Base-by-base conservation (phyloP, 2,888 invertebrate genomes). In the Heteromurus nitidus region DNA sequence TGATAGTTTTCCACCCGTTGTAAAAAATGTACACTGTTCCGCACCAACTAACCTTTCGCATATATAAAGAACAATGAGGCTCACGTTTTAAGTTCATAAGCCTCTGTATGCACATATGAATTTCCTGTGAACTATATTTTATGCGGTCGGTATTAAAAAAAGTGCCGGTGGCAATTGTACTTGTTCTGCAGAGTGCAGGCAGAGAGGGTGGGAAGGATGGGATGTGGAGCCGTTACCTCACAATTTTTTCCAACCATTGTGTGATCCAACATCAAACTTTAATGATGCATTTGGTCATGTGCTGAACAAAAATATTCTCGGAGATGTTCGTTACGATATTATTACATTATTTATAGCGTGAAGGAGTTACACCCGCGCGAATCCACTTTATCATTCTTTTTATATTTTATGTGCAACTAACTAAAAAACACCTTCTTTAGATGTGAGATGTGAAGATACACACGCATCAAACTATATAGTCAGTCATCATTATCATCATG, bases 1-100 rank as follows among this genome's bases (percentile, higher is more conserved):
- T 75, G 75, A 75, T 75, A 75, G 75, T 31, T 65, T 75, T 65
- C 55, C n/a, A 55, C 55, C 67, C 53, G 26, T 24, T 13, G 44
- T 16, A 42, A 62, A 62, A 31, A 62, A 58, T 22, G 22, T 3
- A 11, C 13, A 55, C 22, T 20, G 50, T 50, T 9, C 20, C 20
- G 50, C 20, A 20, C 24, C 55, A 55, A 3, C n/a, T n/a, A n/a
- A n/a, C n/a, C n/a, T n/a, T n/a, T n/a, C n/a, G n/a, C n/a, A n/a
- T n/a, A n/a, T n/a, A n/a, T n/a, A n/a, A n/a, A n/a, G n/a, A n/a
- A 16, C 47, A 47, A 13, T 5, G n/a, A 47, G 3, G 47, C n/a
- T 5, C 47, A n/a, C 47, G 16, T 3, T 47, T 11, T 5, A n/a
- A n/a, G 16, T 16, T 16, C 16, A n/a, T 47, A n/a, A 16, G 13